These are phyloP conservation scores for Zaprionus camerounensis DNA, from an alignment of 1,140 invertebrate species.

Conservation along the genomic window DNA sequence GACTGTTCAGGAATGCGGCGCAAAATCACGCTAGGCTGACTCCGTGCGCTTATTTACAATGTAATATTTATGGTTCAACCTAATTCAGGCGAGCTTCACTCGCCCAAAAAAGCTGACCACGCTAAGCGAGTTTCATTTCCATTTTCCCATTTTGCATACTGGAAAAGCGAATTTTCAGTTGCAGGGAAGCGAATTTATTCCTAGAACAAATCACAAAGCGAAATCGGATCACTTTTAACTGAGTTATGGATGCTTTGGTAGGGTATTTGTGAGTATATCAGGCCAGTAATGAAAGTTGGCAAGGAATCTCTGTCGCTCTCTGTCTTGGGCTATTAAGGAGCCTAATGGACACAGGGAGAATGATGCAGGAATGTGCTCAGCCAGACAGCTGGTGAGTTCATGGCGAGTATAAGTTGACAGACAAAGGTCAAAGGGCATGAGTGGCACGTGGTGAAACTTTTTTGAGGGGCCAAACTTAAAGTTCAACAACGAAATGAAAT, in stretches of 20 bases:
- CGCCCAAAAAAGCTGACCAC: not conserved
- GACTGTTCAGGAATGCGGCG: conserved; percentile 15
- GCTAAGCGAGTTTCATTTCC: not conserved
- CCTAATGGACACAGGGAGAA: not conserved
- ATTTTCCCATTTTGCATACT: not conserved
- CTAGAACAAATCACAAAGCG: not conserved
- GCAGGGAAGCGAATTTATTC: not conserved
- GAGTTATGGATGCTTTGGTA: not conserved
- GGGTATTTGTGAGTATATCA: conserved; percentile 2
- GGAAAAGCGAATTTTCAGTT: not conserved
- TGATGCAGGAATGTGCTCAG: not conserved
- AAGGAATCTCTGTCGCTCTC: not conserved
- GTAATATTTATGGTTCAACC: conserved; percentile 34
- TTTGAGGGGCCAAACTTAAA: conserved; percentile 17
- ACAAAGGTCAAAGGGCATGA: conserved; percentile 24
- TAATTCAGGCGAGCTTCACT: not conserved
- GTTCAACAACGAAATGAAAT: conserved; percentile 51
- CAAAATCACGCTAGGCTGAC: conserved; percentile 31
- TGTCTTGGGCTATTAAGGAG: not conserved
- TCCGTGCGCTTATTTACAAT: conserved; percentile 35
- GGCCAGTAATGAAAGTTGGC: not conserved
- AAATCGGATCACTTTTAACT: not conserved
- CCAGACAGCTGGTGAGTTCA: conserved; percentile 2
- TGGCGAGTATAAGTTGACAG: not conserved
- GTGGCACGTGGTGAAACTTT: conserved; percentile 24